These are phyloP conservation scores for Dicrurus megarhynchus DNA, from an alignment of 2,113 vertebrate genomes.

Conservation along the genomic window DNA sequence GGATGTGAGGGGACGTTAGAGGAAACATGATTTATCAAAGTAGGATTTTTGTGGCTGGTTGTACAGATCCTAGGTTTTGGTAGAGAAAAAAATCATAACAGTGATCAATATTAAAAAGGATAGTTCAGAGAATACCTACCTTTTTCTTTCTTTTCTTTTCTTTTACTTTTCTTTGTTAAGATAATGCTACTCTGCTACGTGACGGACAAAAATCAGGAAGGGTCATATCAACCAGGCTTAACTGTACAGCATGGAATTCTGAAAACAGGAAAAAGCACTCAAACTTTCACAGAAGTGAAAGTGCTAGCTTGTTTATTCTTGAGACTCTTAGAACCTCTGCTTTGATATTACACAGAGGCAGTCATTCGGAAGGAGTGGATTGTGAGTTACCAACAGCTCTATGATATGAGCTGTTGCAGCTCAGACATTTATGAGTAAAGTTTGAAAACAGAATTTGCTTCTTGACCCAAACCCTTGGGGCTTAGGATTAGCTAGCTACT, in stretches of 20 bases:
- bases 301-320: not conserved
- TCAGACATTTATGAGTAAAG: not conserved
- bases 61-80: not conserved
- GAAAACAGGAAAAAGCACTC: not conserved
- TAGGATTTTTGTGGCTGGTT: not conserved
- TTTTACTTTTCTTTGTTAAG: not conserved
- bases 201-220: not conserved
- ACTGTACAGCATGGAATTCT: not conserved
- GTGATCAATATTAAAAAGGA: not conserved
- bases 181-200: not conserved
- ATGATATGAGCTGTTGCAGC: not conserved
- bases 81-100: not conserved
- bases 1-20: not conserved
- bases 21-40: not conserved
- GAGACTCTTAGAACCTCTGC: not conserved
- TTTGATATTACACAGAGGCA: not conserved
- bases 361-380: not conserved
- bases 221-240: not conserved
- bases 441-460: not conserved
- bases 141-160: not conserved
- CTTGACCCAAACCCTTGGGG: not conserved
- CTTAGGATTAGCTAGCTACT: not conserved
- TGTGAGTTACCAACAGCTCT: not conserved
- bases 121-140: not conserved
- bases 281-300: not conserved